Evolutionary conservation across 2,888 invertebrate genomes (phyloP), one percentile per base, ranked within the genome.

Genomic region (Parnassius glacialis): DNA sequence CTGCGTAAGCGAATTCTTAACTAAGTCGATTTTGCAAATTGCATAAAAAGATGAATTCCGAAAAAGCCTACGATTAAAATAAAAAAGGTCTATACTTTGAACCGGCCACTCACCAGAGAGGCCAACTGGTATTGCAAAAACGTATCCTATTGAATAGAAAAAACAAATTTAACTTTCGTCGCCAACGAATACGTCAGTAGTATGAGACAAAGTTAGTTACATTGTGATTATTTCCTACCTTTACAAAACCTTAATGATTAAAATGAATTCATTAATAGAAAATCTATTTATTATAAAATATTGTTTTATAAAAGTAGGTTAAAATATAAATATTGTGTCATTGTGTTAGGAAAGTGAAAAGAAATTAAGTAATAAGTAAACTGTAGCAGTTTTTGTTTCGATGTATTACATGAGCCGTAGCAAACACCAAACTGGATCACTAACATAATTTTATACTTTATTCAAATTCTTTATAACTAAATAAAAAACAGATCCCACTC

Each of bases 111-210:
- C 90, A 91, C 91, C 90, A 90, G 80, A 67, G 88, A 86, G 89
- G 90, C 87, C 86, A 89, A 81, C 90, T 90, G 90, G 87, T 85
- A 85, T 88, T 89, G 88, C 84, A 89, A 89, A 88, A 81, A 91
- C 71, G 89, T 83, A 83, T 90, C 91, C 91, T 90, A 84, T 84
- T 72, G 80, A 86, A 87, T 84, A 84, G 80, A 90, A 87, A 34
- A 87, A 79, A 80, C 70, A 73, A 70, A 75, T 74, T 77, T 82
- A 77, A 79, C 69, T 73, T 74, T 71, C 70, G 61, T 61, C 56
- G 68, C 66, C 57, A 70, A 58, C 59, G 62, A 64, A 70, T 65
- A 67, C 64, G 67, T 53, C 68, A 66, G 65, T 69, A 66, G 65
- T 71, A 59, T 64, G 71, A 70, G 70, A 71, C 67, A 72, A 67